Percentiles rank a stretch among this genome's conserved stretches.
These are phyloP conservation scores for Melolontha melolontha DNA, from an alignment of 2,888 invertebrate species.

Conservation along the genomic window DNA sequence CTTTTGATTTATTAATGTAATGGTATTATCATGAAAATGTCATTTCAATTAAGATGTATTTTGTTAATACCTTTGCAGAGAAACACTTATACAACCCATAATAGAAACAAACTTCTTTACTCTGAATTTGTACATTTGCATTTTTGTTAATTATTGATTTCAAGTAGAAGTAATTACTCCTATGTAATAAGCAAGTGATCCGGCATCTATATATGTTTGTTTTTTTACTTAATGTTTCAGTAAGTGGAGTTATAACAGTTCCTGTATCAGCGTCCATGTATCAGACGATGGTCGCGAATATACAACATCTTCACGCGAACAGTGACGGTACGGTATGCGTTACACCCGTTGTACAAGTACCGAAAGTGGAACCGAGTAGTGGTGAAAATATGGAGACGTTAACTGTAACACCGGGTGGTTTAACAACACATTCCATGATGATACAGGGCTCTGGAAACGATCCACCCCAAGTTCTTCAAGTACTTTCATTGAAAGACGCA, in stretches of 20 bases:
- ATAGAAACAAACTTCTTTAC: no score
- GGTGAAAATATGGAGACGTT: constrained; percentile 80
- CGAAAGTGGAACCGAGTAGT: constrained; percentile 77
- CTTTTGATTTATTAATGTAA: no score
- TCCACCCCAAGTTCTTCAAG: constrained; percentile 85
- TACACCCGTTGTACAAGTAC: constrained; percentile 86
- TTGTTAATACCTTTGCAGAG: no score
- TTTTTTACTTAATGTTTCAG: no score
- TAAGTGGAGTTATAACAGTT: constrained; percentile 94
- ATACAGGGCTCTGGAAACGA: constrained; percentile 77
- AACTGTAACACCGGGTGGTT: constrained; percentile 77
- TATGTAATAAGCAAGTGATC: no score
- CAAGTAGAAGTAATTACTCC: no score
- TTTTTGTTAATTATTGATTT: no score
- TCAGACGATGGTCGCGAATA: constrained; percentile 94
- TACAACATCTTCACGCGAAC: constrained; percentile 79
- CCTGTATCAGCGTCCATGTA: constrained; percentile 96
- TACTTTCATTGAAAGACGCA: constrained; percentile 87
- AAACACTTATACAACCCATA: no score
- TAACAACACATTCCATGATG: constrained; percentile 82
- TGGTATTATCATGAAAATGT: no score
- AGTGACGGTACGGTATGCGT: constrained; percentile 87
- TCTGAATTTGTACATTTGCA: no score
- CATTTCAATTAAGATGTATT: no score
- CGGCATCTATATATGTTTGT: no score